Conservation (phyloP, 2,888 invertebrate species). For the Girardia tigrina region DNA sequence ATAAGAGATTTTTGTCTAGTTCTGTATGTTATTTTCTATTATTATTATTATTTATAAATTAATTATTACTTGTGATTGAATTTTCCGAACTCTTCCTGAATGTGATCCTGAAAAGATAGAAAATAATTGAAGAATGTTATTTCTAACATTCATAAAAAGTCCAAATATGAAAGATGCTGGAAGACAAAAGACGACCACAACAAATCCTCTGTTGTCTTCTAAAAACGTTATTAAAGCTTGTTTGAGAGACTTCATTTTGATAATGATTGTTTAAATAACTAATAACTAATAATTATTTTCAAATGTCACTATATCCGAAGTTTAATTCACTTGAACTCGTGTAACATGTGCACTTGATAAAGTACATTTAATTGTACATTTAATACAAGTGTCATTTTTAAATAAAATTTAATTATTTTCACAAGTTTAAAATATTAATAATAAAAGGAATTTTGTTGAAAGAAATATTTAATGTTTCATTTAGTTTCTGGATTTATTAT, state of each 20-base stretch:
- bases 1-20: too few relatives aligned
- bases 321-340: not conserved
- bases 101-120: slow-evolving; percentile 43
- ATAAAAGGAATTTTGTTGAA: too few relatives aligned
- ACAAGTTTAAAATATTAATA: too few relatives aligned
- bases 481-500: too few relatives aligned
- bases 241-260: not conserved
- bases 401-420: too few relatives aligned
- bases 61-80: slow-evolving; percentile 40
- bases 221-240: slow-evolving; percentile 51
- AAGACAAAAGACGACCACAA: slow-evolving; percentile 58
- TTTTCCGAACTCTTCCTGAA: slow-evolving; percentile 42
- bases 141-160: slow-evolving; percentile 50
- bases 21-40: not conserved
- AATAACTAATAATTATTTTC: not conserved
- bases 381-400: too few relatives aligned
- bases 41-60: not conserved
- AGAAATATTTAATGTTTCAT: too few relatives aligned
- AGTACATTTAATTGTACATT: not conserved
- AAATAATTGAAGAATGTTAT: slow-evolving; percentile 48
- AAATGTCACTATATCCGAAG: not conserved
- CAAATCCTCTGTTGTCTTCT: slow-evolving; percentile 58
- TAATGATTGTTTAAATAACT: not conserved
- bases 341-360: not conserved
- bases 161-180: slow-evolving; percentile 60